phyloP scores from a whole-genome alignment of 1,140 invertebrate species.

The Brachystomella parvula region DNA sequence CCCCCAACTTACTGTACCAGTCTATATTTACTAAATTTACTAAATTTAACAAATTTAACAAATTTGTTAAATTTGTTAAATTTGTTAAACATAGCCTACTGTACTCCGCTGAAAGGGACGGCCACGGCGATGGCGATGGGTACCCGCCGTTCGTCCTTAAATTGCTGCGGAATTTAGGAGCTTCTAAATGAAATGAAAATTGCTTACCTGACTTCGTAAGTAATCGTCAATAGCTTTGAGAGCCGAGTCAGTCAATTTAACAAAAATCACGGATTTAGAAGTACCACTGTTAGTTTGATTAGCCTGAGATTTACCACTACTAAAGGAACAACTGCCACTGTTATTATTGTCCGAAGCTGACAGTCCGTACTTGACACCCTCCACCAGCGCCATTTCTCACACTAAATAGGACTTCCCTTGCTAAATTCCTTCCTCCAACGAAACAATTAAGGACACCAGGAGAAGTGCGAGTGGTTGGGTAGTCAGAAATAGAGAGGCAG shows the following conservation, averaged over 20 bases:
- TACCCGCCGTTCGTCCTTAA: too few relatives aligned
- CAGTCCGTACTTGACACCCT: constrained; percentile 90
- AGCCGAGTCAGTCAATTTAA: constrained; percentile 89
- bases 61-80: too few relatives aligned
- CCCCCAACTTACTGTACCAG: too few relatives aligned
- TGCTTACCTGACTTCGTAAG: constrained; percentile 72
- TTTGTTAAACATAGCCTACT: too few relatives aligned
- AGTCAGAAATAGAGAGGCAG: too few relatives aligned
- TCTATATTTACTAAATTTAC: too few relatives aligned
- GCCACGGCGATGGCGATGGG: too few relatives aligned
- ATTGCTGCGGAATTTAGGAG: neutral
- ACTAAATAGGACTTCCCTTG: constrained; percentile 4
- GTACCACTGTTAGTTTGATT: constrained; percentile 42
- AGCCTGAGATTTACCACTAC: constrained; percentile 3
- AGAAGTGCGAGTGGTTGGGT: neutral
- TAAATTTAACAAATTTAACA: too few relatives aligned
- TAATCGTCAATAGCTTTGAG: constrained; percentile 82
- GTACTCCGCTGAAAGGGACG: too few relatives aligned
- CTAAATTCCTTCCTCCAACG: neutral
- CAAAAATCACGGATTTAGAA: constrained; percentile 76
- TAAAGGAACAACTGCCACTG: constrained; percentile 41
- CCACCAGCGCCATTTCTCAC: constrained; percentile 70
- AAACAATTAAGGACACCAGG: neutral
- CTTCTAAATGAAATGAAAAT: neutral
- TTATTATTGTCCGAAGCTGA: constrained; percentile 53